Percentiles rank a stretch among this genome's conserved stretches.
Evolutionary conservation across 2,888 invertebrate genomes (phyloP).

Genomic region (Cynaeus angustus): DNA sequence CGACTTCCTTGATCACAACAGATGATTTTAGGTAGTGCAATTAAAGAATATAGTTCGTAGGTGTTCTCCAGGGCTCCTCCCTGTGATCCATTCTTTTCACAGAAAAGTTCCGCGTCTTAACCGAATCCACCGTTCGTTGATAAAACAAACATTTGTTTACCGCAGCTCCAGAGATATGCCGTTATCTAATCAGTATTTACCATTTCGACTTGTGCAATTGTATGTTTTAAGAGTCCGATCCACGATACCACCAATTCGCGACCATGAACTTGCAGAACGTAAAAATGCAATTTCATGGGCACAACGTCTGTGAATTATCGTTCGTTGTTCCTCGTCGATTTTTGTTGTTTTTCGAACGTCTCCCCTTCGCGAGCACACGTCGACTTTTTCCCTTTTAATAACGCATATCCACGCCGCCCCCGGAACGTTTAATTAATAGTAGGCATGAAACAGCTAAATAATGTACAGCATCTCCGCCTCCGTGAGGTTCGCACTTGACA

Average conservation of each 20-base stretch:
- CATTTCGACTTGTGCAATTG: constrained; percentile 2
- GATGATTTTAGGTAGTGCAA: too few relatives aligned
- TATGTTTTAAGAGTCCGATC: neutral
- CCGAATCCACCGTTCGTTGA: neutral
- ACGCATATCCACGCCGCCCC: neutral
- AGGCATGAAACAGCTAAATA: constrained; percentile 1
- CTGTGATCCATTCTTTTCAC: too few relatives aligned
- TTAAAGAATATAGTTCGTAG: too few relatives aligned
- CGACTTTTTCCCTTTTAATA: neutral
- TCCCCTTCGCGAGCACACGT: neutral
- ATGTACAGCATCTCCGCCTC: constrained; percentile 1
- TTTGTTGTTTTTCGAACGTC: too few relatives aligned
- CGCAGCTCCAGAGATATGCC: neutral
- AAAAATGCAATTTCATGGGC: neutral
- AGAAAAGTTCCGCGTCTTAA: too few relatives aligned
- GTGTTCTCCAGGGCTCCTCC: too few relatives aligned
- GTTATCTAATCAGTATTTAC: neutral
- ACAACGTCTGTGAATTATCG: neutral
- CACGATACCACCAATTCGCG: neutral
- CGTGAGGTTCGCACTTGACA: constrained; percentile 1
- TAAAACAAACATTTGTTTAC: constrained; percentile 4
- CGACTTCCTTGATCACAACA: too few relatives aligned
- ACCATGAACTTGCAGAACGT: neutral
- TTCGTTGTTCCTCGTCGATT: too few relatives aligned
- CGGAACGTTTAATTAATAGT: constrained; percentile 4